Evolutionary conservation across 2,888 invertebrate species (phyloP).

Genomic region (Xylota segnis): DNA sequence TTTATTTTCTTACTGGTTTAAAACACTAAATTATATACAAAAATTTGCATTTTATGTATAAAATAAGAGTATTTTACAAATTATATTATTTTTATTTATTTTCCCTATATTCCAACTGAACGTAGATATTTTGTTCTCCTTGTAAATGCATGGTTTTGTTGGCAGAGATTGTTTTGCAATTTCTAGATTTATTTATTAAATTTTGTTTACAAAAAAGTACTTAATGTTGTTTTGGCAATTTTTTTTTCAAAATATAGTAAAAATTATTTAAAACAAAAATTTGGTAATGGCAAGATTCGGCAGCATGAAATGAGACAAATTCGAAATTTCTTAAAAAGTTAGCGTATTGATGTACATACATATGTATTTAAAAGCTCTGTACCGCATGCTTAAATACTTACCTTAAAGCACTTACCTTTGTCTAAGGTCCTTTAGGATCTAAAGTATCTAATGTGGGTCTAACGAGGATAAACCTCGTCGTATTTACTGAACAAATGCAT

Average conservation of each 20-base stretch:
- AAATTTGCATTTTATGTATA: background rate
- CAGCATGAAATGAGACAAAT: conserved; percentile 1
- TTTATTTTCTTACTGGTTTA: background rate
- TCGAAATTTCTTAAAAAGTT: background rate
- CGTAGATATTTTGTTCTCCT: conserved; percentile 59
- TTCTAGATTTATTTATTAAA: background rate
- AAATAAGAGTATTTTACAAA: background rate
- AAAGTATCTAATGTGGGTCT: too few relatives aligned
- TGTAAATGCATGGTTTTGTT: conserved; percentile 65
- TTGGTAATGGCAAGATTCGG: conserved; percentile 17
- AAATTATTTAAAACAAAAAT: background rate
- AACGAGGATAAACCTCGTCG: too few relatives aligned
- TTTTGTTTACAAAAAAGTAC: background rate
- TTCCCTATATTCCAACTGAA: conserved; percentile 67
- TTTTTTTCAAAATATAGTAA: background rate
- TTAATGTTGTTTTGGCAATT: conserved; percentile 11
- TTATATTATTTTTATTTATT: conserved; percentile 18
- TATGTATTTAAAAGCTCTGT: too few relatives aligned
- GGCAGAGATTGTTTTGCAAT: conserved; percentile 54
- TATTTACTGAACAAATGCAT: too few relatives aligned
- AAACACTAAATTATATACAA: conserved; percentile 13
- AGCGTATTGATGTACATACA: too few relatives aligned
- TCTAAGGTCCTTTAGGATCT: too few relatives aligned
- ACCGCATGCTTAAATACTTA: too few relatives aligned
- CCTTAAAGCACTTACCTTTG: too few relatives aligned